phyloP scores from a whole-genome alignment of 2,888 invertebrate species.

The Celastrina argiolus region DNA sequence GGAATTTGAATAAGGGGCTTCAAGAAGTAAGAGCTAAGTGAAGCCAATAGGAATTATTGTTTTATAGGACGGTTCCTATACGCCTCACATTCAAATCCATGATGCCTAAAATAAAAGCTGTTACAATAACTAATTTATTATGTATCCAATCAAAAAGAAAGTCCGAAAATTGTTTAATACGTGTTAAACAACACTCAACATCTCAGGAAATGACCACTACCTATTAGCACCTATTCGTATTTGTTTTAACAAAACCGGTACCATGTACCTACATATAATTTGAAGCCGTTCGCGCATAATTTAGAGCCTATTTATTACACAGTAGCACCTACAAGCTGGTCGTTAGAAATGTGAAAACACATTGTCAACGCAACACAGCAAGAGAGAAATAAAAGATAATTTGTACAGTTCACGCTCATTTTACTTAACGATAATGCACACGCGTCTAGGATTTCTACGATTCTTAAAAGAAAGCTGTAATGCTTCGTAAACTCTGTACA shows the following conservation, averaged over 20 bases:
- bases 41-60: too few relatives aligned
- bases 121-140: too few relatives aligned
- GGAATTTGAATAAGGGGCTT: too few relatives aligned
- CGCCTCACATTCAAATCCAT: too few relatives aligned
- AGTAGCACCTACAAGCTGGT: background rate
- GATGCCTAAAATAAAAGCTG: too few relatives aligned
- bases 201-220: background rate
- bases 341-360: background rate
- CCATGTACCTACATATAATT: too few relatives aligned
- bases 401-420: conserved; percentile 35
- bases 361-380: background rate
- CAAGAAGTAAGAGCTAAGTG: too few relatives aligned
- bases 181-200: background rate
- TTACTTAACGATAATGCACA: conserved; percentile 27
- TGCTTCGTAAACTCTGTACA: background rate
- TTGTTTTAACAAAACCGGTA: background rate
- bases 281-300: background rate
- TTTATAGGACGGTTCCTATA: too few relatives aligned
- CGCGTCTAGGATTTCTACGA: conserved; percentile 29
- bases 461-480: conserved; percentile 25
- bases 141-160: too few relatives aligned
- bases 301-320: background rate
- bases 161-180: too few relatives aligned
- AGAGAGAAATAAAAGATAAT: conserved; percentile 28
- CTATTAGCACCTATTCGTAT: background rate